Evolutionary conservation across 2,113 vertebrate species (phyloP).

Genomic region (Micronycteris hirsuta): DNA sequence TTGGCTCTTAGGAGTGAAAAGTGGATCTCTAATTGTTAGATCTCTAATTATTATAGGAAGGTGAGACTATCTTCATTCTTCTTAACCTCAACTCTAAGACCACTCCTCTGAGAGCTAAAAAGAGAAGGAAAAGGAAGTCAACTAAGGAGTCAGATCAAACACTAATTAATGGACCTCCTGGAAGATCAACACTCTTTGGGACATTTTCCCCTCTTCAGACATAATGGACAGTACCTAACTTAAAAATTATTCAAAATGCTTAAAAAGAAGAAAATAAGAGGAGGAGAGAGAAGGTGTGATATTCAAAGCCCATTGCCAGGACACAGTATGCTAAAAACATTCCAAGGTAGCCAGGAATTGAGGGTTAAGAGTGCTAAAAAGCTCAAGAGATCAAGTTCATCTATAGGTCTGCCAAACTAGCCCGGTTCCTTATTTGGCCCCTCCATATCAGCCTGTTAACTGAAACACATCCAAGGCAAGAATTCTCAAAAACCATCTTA

Average conservation of each 20-base stretch:
- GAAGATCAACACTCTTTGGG: background rate
- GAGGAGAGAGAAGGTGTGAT: background rate
- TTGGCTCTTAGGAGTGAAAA: background rate
- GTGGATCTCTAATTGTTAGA: no score
- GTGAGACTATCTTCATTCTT: background rate
- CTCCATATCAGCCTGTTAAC: background rate
- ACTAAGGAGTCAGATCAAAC: background rate
- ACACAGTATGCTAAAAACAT: background rate
- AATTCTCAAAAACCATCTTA: background rate
- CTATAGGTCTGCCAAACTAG: background rate
- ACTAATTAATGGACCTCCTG: background rate
- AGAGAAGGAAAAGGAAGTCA: background rate
- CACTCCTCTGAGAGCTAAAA: conserved; percentile 2
- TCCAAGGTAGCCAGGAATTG: background rate
- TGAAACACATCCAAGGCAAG: background rate
- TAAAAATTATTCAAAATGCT: conserved; percentile 18
- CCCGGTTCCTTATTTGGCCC: background rate
- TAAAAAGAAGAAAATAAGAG: background rate
- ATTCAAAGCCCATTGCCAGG: background rate
- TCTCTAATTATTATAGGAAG: conserved; percentile 7
- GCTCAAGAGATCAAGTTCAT: background rate
- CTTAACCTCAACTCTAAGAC: background rate
- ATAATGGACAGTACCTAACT: background rate
- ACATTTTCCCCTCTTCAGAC: background rate
- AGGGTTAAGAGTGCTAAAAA: background rate